phyloP scores from a whole-genome alignment of 2,888 invertebrate species.

The Conchocele bisecta region DNA sequence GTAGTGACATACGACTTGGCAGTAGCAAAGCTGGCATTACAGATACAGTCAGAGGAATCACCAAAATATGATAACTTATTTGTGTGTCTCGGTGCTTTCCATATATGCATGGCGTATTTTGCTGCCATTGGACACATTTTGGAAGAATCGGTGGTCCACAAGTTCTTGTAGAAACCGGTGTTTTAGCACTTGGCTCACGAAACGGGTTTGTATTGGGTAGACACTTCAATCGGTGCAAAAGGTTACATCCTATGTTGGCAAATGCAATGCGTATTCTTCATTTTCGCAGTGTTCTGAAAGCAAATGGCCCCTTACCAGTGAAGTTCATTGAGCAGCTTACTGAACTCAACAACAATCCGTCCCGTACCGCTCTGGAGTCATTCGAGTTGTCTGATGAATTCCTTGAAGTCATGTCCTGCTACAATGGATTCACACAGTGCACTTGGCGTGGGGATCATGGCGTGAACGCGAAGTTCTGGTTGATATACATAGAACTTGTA shows the following conservation, averaged over 20 bases:
- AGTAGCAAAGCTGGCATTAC: no score
- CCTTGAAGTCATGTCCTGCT: not conserved
- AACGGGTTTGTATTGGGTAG: slow-evolving; percentile 39
- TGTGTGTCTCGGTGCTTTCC: no score
- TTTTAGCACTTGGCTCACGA: slow-evolving; percentile 49
- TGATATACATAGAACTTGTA: slow-evolving; percentile 45
- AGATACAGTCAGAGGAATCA: no score
- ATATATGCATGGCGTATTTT: no score
- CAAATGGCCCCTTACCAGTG: not conserved
- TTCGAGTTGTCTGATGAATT: no score
- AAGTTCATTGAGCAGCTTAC: not conserved
- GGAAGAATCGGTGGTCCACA: slow-evolving; percentile 44
- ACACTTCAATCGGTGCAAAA: slow-evolving; percentile 56
- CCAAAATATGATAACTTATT: no score
- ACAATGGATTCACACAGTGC: not conserved
- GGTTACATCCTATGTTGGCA: slow-evolving; percentile 44
- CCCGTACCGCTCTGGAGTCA: no score
- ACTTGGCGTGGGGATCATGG: slow-evolving; percentile 47
- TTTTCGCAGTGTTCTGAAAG: slow-evolving; percentile 35
- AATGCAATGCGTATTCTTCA: slow-evolving; percentile 40
- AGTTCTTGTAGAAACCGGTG: slow-evolving; percentile 48
- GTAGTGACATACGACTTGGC: no score
- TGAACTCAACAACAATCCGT: slow-evolving; percentile 1
- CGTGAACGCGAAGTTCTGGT: slow-evolving; percentile 47
- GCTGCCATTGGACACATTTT: no score